Conservation (phyloP, 1,140 invertebrate genomes). For the Globodera rostochiensis region DNA sequence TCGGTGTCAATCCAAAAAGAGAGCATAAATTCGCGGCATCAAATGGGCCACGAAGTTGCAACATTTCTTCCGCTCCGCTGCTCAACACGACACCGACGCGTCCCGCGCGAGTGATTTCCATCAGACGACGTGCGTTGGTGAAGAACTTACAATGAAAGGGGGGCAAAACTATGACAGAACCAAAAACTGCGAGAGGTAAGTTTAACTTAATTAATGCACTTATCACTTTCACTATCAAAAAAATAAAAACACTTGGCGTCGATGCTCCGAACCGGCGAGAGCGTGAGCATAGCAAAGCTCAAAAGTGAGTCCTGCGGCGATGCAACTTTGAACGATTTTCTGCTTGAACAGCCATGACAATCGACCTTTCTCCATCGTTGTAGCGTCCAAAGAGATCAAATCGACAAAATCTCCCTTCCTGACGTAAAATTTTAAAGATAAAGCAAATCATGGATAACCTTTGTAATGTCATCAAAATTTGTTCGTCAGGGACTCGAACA, state of each 20-base stretch:
- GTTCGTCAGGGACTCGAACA: conserved; percentile 54
- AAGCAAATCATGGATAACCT: not conserved
- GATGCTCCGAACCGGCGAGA: conserved; percentile 31
- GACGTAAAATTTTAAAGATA: conserved; percentile 1
- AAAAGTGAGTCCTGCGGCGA: conserved; percentile 38
- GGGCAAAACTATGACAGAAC: not conserved
- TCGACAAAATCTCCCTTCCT: conserved; percentile 50
- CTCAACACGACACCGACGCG: conserved; percentile 48
- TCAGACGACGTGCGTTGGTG: conserved; percentile 40
- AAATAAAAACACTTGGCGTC: conserved; percentile 37
- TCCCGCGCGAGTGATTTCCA: conserved; percentile 33
- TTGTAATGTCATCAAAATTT: conserved; percentile 56
- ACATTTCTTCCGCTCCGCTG: conserved; percentile 53
- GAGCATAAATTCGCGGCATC: conserved; percentile 58
- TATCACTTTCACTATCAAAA: no score
- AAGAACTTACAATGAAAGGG: conserved; percentile 42
- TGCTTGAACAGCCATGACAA: conserved; percentile 51
- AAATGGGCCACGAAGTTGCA: conserved; percentile 59
- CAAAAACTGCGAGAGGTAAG: conserved; percentile 34
- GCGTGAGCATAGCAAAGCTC: conserved; percentile 47
- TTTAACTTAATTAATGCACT: not conserved
- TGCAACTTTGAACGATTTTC: conserved; percentile 48
- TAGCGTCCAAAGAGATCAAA: conserved; percentile 39
- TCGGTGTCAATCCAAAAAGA: conserved; percentile 45
- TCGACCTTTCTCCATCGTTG: conserved; percentile 1